Evolutionary conservation across 53 echinoderm and acorn worm species (phyloP).

Genomic region (Pentamera pediparva): DNA sequence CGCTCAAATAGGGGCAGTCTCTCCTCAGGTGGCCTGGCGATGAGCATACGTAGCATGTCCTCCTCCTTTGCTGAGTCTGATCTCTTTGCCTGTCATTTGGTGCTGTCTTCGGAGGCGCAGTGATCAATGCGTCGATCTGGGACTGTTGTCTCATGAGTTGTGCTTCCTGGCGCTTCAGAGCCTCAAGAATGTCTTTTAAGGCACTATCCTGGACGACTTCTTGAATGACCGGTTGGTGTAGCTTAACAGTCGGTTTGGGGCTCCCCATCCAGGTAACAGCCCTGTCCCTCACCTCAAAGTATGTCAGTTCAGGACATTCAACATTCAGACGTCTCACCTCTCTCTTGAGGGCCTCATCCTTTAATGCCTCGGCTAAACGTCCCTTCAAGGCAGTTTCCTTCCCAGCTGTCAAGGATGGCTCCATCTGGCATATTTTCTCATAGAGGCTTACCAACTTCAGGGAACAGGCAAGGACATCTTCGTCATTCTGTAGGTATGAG

Average conservation of each 20-base stretch:
- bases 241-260: background rate
- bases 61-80: no score
- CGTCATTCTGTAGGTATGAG: constrained; percentile 16
- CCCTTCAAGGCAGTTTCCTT: constrained; percentile 33
- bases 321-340: constrained; percentile 37
- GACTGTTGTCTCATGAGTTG: no score
- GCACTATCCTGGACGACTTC: no score
- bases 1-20: background rate
- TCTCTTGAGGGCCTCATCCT: constrained; percentile 23
- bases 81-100: no score
- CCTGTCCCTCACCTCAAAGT: constrained; percentile 26
- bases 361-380: constrained; percentile 42
- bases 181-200: no score
- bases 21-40: constrained; percentile 3
- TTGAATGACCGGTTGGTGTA: no score
- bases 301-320: constrained; percentile 8
- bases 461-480: constrained; percentile 50
- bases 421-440: constrained; percentile 22
- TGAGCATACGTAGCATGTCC: background rate
- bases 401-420: background rate
- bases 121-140: no score
- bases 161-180: constrained; percentile 2
- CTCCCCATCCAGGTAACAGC: background rate
- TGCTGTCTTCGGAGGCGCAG: background rate
- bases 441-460: constrained; percentile 22